Evolutionary conservation across 2,888 invertebrate species (phyloP), one percentile per base, ranked within the genome.

Genomic region (Pegoplata infirma): DNA sequence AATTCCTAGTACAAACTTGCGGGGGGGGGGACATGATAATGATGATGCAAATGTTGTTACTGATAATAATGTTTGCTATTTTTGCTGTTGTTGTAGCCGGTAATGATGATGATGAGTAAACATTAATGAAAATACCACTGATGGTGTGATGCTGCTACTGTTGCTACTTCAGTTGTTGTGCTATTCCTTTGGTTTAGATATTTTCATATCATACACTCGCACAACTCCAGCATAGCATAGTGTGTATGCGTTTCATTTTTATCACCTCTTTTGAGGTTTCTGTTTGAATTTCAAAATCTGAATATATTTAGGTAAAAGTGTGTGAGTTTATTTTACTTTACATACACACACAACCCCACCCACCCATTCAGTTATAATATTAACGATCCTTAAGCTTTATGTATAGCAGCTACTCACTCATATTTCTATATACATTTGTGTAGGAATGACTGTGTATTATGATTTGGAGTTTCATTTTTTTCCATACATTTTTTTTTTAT

Each of bases 391-490:
- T 72, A 72, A 72, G 47, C 55, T 63, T 71, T 56, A 55, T 66
- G 51, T 51, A 73, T 73, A 21, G 51, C 51, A 58, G 46, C 14
- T 40, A 63, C 32, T 32, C 19, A 17, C 10, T 17, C 10, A 19
- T 10, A 4, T 17, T 47, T 47, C 17, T 17, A 14, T 19, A 10
- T 5, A 10, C 49, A 21, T 12, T 49, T 10, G 12, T 8, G 10
- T 49, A 1, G 14, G 49, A n/a, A 32, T 32, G 49, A n/a, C 28
- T 32, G 59, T 16, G 44, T 46, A n/a, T 61, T 36, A 55, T 79
- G 74, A 79, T 75, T 79, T 79, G 61, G 61, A 79, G 23, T 58
- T 67, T 67, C n/a, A 64, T 44, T 47, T 28, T 56, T 64, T 63
- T 49, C 8, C 10, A 36, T 68, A 47, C 47, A 25, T 14, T 12